Conservation (phyloP, 1,140 invertebrate genomes). For the Drosophila gunungcola region DNA sequence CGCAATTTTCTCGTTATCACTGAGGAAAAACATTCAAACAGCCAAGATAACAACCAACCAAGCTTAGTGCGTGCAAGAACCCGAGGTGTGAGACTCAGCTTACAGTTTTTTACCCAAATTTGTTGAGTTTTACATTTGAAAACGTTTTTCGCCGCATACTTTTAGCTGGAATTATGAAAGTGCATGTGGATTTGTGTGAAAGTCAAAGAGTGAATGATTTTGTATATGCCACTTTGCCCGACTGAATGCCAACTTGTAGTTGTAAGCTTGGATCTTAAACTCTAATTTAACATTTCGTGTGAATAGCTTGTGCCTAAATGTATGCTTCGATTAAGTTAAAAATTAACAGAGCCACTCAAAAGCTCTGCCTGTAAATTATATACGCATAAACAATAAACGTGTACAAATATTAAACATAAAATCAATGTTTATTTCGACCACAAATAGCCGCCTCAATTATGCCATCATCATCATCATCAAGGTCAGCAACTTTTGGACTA, state of each 20-base stretch:
- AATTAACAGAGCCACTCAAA: conserved; percentile 5
- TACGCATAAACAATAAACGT: conserved; percentile 58
- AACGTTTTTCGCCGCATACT: conserved; percentile 19
- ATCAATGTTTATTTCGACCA: conserved; percentile 45
- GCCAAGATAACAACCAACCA: conserved; percentile 28
- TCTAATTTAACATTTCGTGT: conserved; percentile 57
- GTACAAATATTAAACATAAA: conserved; percentile 70
- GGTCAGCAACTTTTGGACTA: conserved; percentile 61
- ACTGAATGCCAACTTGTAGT: conserved; percentile 67
- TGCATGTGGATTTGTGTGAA: conserved; percentile 25
- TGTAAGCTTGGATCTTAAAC: conserved; percentile 38
- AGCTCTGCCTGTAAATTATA: conserved; percentile 74
- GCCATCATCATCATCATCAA: conserved; percentile 65
- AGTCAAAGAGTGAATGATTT: conserved; percentile 25
- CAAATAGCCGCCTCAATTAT: conserved; percentile 57
- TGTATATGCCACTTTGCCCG: conserved; percentile 39
- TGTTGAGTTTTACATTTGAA: conserved; percentile 23
- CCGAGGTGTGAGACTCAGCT: conserved; percentile 25
- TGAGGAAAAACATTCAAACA: conserved; percentile 32
- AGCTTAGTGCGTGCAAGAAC: conserved; percentile 35
- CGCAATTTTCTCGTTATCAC: conserved; percentile 89
- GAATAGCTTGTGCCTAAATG: conserved; percentile 75
- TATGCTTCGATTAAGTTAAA: conserved; percentile 40
- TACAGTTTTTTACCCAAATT: conserved; percentile 1
- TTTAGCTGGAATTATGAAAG: conserved; percentile 9